Evolutionary conservation across 2,797 vertebrate genomes (phyloP), one percentile per base, ranked within the genome.

Genomic region (Takifugu ocellatus): DNA sequence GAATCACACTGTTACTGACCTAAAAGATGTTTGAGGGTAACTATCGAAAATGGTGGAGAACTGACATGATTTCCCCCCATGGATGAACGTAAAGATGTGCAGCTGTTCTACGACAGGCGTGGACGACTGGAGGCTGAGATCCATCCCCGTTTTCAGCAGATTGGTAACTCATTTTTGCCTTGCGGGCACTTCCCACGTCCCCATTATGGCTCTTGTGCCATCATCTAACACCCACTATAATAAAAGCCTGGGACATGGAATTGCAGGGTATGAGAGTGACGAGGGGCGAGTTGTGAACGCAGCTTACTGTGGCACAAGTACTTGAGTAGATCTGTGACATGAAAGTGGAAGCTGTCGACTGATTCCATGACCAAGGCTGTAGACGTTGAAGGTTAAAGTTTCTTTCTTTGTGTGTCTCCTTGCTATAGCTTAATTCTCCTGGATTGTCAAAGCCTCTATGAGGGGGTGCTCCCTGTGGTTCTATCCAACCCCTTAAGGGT

Each of bases 221-320:
- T 61, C 65, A 70, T 72, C 63, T 63, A 71, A 78, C 60, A 63
- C 54, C 62, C 63, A 54, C 77, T 33, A 49, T 51, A 70, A 77
- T 72, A 80, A 81, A 78, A 74, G 63, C 36, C 53, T 25, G 16
- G 36, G 48, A 61, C 75, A 70, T 68, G 66, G 70, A 64, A 53
- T 26, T 15, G 46, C 42, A 62, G 51, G 39, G 68, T 61, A 56
- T 52, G 54, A 46, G 55, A 49, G 36, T 29, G 68, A 36, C 56
- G 31, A 53, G 52, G 54, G 56, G 63, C 29, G 43, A 49, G 49
- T 54, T 59, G 54, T 17, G 71, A 67, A 51, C 51, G 67, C 33
- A 56, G 62, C 36, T 62, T 62, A 25, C 56, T 76, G 29, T 50
- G 64, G 75, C 59, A 69, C 62, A 74, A 65, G 75, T 61, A 66